Conservation (phyloP, 2,888 invertebrate genomes). For the Andrena praecox region DNA sequence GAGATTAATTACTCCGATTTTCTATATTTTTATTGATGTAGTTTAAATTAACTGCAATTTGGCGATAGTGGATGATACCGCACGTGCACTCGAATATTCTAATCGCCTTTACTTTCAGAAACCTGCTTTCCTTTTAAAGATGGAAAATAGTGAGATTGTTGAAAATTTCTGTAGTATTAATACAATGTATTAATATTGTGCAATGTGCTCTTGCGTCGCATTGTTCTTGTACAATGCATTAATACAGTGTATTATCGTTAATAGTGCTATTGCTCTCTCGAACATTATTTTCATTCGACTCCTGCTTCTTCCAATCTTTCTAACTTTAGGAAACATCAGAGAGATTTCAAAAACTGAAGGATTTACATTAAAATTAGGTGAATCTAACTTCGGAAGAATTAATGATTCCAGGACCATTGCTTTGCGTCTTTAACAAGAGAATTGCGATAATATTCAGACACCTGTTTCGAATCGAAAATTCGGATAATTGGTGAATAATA, state of each 20-base stretch:
- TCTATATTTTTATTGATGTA: slow-evolving; percentile 17
- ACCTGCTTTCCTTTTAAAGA: neutral
- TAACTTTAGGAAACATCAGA: neutral
- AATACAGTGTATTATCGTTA: slow-evolving; percentile 25
- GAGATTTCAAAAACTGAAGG: neutral
- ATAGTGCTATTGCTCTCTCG: neutral
- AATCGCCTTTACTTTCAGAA: neutral
- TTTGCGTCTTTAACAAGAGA: too few relatives aligned
- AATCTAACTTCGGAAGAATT: neutral
- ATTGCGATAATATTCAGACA: too few relatives aligned
- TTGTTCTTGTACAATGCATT: slow-evolving; percentile 26
- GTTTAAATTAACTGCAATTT: slow-evolving; percentile 11
- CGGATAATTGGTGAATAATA: neutral
- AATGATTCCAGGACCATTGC: too few relatives aligned
- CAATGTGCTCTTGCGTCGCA: slow-evolving; percentile 14
- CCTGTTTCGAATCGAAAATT: too few relatives aligned
- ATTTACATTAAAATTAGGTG: neutral
- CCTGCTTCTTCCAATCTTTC: neutral
- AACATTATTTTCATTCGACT: neutral
- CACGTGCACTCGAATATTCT: neutral
- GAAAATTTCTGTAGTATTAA: slow-evolving; percentile 31
- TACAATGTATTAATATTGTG: slow-evolving; percentile 47
- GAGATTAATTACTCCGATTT: neutral
- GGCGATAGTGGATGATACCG: slow-evolving; percentile 12
- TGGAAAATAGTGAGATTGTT: slow-evolving; percentile 4